phyloP scores from a whole-genome alignment of 1,140 invertebrate genomes.

The Diachasmimorpha longicaudata region DNA sequence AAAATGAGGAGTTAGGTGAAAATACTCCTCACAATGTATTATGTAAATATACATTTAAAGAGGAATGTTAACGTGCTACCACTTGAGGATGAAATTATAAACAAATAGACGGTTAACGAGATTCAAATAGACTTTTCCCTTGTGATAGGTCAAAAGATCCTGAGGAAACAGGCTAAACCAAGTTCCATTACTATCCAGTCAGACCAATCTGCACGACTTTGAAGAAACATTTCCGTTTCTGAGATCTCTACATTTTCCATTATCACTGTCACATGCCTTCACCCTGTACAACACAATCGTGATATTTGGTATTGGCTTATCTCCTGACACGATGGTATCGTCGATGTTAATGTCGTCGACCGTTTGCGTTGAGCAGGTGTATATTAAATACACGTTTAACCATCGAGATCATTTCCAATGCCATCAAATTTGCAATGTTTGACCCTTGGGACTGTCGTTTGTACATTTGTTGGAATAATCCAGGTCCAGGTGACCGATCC shows the following conservation, averaged over 20 bases:
- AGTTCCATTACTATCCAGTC: not conserved
- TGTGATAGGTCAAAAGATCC: not conserved
- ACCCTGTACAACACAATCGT: not conserved
- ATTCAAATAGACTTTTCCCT: slow-evolving; percentile 11
- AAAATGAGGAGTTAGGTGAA: not conserved
- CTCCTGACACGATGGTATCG: not conserved
- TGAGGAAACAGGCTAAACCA: not conserved
- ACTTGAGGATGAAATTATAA: not conserved
- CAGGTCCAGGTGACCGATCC: too few species aligned
- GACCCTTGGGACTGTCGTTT: not conserved
- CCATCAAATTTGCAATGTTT: not conserved
- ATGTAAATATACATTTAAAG: not conserved
- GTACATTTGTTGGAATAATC: not conserved
- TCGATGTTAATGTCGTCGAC: not conserved
- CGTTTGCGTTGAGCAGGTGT: not conserved
- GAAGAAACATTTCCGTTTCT: not conserved
- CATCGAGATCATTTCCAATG: not conserved
- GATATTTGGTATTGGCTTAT: not conserved
- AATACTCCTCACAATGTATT: too few species aligned
- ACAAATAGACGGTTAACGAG: slow-evolving; percentile 18
- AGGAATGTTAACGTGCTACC: not conserved
- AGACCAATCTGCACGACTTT: not conserved
- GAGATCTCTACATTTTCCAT: not conserved
- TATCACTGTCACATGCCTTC: not conserved
- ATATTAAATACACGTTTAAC: not conserved